phyloP scores from a whole-genome alignment of 2,113 vertebrate genomes.

The Otocyon megalotis region DNA sequence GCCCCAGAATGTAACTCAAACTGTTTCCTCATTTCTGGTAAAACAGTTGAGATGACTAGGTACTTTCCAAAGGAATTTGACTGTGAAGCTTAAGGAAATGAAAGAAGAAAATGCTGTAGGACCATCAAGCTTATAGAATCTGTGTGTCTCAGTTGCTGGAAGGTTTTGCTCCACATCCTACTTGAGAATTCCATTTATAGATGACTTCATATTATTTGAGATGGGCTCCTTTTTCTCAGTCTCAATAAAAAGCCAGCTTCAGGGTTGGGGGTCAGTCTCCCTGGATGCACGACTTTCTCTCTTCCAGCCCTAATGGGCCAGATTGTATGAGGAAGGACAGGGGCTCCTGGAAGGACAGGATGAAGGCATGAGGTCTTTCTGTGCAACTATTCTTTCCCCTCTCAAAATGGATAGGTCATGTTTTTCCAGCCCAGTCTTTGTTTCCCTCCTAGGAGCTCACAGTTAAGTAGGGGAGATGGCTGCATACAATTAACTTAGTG shows the following conservation, averaged over 20 bases:
- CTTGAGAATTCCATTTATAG: not conserved
- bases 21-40: not conserved
- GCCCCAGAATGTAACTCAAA: not conserved
- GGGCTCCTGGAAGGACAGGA: not conserved
- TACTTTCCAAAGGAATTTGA: slow-evolving; percentile 44
- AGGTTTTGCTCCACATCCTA: not conserved
- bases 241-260: not conserved
- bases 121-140: not conserved
- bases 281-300: not conserved
- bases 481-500: not conserved
- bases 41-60: not conserved
- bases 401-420: not conserved
- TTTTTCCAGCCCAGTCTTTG: not conserved
- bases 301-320: not conserved
- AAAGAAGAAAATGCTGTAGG: not conserved
- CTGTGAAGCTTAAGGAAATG: not conserved
- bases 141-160: slow-evolving; percentile 3
- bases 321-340: not conserved
- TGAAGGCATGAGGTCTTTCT: not conserved
- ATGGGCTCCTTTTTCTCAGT: not conserved
- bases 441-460: not conserved
- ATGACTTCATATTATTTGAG: not conserved
- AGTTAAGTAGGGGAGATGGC: not conserved
- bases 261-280: not conserved
- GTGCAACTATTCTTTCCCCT: not conserved